Base-by-base conservation (phyloP, 2,888 invertebrate genomes). In the Hyles lineata region DNA sequence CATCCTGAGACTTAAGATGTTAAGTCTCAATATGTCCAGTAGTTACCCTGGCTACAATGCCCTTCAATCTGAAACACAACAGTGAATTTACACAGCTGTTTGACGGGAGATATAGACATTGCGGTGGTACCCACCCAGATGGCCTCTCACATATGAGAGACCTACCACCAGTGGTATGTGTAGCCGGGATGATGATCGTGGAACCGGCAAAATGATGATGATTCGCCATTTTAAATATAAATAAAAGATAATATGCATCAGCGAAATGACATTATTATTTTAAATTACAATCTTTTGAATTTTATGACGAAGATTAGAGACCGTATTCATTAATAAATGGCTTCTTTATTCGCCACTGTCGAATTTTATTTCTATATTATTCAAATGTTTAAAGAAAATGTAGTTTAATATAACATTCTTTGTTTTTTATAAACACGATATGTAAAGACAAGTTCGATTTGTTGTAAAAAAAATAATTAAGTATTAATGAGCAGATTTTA, bases 291-390 rank as follows among this genome's bases (percentile, higher is more conserved):
- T 21, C 35, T 35, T 35, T 35, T 8, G 35, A 43, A 43, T 15
- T 67, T 7, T 23, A 67, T 6, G 23, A 67, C 3, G 11, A 15
- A 67, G 50, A 67, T 67, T 23, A 67, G 43, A 67, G 21, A 43
- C 21, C 29, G 55, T 50, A 67, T 43, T 67, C 23, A 23, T 50
- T 50, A 59, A 62, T 59, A 60, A 25, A 71, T 71, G 60, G 52
- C 52, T 71, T 21, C 70, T 59, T 71, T 50, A 71, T 71, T 71
- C 9, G 70, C 70, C 60, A 60, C 58, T 60, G 59, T 50, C 23
- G 19, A 59, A 52, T 55, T 50, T n/a, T 35, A 78, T 78, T 76
- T 76, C 72, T 74, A 76, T 76, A 76, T 75, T 76, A 77, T 77
- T 76, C 74, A 69, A 76, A 76, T 78, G 15, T 43, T 17, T 6